These are phyloP conservation scores for Lasioglossum lativentre DNA, from an alignment of 2,888 invertebrate genomes.

Conservation along the genomic window DNA sequence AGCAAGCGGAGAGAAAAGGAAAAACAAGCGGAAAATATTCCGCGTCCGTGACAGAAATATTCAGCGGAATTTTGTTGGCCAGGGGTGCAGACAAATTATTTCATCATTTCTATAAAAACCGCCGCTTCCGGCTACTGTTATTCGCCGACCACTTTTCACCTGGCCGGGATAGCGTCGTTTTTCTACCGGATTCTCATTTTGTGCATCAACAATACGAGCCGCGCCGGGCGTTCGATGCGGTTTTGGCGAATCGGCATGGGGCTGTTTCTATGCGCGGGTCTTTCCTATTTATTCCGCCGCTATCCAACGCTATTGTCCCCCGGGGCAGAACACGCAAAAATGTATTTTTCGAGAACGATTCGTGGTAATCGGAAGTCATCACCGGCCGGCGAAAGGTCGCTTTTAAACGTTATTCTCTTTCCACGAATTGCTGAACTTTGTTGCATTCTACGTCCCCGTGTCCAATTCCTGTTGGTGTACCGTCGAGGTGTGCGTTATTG, in stretches of 20 bases:
- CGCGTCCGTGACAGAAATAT: neutral
- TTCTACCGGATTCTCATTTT: conserved; percentile 61
- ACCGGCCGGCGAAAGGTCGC: conserved; percentile 35
- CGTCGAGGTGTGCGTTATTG: neutral
- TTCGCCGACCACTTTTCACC: conserved; percentile 43
- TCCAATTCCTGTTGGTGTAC: neutral
- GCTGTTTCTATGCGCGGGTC: conserved; percentile 38
- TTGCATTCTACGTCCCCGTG: neutral
- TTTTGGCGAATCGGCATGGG: conserved; percentile 42
- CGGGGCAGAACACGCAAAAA: conserved; percentile 47
- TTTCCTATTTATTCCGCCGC: conserved; percentile 40
- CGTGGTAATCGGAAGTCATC: conserved; percentile 62
- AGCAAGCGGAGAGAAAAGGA: neutral
- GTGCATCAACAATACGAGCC: conserved; percentile 46
- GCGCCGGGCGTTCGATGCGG: conserved; percentile 44
- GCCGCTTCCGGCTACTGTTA: conserved; percentile 29
- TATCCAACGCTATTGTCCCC: conserved; percentile 44
- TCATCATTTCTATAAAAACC: conserved; percentile 35
- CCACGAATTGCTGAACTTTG: conserved; percentile 31
- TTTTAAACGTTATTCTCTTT: conserved; percentile 51
- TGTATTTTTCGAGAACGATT: conserved; percentile 61
- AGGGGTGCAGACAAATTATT: conserved; percentile 26
- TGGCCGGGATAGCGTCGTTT: conserved; percentile 46
- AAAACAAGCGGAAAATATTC: neutral
- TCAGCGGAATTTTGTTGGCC: neutral